Evolutionary conservation across 2,113 vertebrate species (phyloP).

Genomic region (Prochilodus magdalenae): DNA sequence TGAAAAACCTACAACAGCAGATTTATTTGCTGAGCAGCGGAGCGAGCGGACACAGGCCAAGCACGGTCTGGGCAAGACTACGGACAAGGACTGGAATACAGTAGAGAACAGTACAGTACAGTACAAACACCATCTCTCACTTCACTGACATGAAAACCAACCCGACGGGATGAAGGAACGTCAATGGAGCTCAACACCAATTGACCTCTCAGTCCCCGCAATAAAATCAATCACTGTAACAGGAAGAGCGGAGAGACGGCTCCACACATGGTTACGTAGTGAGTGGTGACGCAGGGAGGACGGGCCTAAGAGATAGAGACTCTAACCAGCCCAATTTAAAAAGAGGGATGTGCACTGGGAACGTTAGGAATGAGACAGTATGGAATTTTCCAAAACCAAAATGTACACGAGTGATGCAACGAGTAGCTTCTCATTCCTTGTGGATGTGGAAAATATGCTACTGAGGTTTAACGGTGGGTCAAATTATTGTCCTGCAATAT

Average conservation of each 20-base stretch:
- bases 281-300: background rate
- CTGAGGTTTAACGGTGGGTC: too few relatives aligned
- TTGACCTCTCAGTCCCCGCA: background rate
- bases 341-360: background rate
- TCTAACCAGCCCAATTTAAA: background rate
- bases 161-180: background rate
- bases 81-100: too few relatives aligned
- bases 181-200: background rate
- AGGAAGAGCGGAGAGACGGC: background rate
- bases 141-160: background rate
- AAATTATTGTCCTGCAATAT: too few relatives aligned
- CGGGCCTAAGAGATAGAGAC: background rate
- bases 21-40: background rate
- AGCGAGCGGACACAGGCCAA: background rate
- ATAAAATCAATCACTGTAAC: constrained; percentile 24
- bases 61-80: background rate
- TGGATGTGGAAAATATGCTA: too few relatives aligned
- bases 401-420: too few relatives aligned
- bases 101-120: background rate
- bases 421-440: too few relatives aligned
- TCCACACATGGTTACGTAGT: background rate
- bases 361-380: background rate
- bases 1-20: background rate
- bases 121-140: background rate
- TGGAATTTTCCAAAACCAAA: too few relatives aligned